Conservation (phyloP, 1,140 invertebrate species). For the Papilio dardanus region DNA sequence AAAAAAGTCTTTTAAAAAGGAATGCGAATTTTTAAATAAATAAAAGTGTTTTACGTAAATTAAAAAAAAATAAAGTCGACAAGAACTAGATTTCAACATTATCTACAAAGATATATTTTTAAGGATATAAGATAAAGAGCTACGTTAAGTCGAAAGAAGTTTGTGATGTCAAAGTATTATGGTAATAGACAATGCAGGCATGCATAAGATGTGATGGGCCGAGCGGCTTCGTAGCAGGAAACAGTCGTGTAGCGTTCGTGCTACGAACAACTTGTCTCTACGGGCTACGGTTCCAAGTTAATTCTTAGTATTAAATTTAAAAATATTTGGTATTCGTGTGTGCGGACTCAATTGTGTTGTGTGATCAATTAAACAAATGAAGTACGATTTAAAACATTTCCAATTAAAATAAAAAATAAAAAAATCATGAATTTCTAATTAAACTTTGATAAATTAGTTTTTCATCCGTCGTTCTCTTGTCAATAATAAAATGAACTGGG, state of each 20-base stretch:
- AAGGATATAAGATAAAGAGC: neutral
- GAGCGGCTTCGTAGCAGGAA: neutral
- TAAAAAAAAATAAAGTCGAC: too few species aligned
- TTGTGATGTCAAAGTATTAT: neutral
- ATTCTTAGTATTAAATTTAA: neutral
- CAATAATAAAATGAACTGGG: neutral
- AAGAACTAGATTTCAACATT: too few species aligned
- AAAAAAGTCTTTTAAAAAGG: neutral
- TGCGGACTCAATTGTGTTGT: neutral
- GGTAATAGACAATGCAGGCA: constrained; percentile 1
- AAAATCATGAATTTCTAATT: neutral
- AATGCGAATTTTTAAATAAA: neutral
- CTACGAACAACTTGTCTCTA: neutral
- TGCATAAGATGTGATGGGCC: neutral
- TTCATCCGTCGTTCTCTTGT: neutral
- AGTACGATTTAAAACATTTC: neutral
- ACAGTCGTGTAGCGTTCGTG: neutral
- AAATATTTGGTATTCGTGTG: neutral
- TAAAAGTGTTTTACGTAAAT: neutral
- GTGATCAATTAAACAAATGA: neutral
- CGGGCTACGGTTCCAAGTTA: neutral
- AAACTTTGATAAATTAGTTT: neutral
- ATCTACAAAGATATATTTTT: neutral
- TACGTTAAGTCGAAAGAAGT: neutral
- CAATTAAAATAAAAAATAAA: neutral